Base-by-base conservation (phyloP, 2,888 invertebrate genomes). In the Chromoteleia sp. region DNA sequence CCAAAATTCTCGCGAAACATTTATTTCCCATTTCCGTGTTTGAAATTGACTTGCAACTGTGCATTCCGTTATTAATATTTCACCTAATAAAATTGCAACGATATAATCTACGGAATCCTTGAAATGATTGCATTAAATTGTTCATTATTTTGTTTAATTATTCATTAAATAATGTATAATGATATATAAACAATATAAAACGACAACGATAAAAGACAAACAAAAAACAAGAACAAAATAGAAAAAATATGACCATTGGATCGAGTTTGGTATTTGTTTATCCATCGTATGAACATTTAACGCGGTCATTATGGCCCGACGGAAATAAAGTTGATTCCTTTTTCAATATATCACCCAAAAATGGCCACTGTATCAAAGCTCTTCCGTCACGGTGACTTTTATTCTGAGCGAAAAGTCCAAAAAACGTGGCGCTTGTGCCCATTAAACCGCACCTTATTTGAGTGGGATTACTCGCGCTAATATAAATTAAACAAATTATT, bases 301-400 rank as follows among this genome's bases (percentile, higher is more conserved):
- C 67, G 19, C 21, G 15, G 39, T 67, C 54, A 39, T 67, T 67
- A n/a, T n/a, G n/a, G 14, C 59, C 19, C 2, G 52, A 73, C 41
- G 73, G 73, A 73, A 73, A 73, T 73, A 74, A 74, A 65, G 63
- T 65, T 65, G 45, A 65, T 74, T 65, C 65, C 74, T 52, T 65
- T 73, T 54, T 63, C 63, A 52, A 56, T 73, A 45, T 33, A 43
- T 54, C 73, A 63, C 25, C 19, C 43, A 43, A 63, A 73, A 73
- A 63, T 65, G 43, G 65, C 43, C 56, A 19, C 15, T 50, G 48
- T 39, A 12, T 68, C 50, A 59, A 52, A 58, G 36, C 6, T 6
- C 39, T 67, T 63, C 50, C 45, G 56, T 30, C 14, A 29, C 36
- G 15, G 7, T 17, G 68, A 54, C 68, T 59, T 68, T 76, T 70